These are phyloP conservation scores for Drosophila falleni DNA, from an alignment of 2,888 invertebrate species.

Conservation along the genomic window DNA sequence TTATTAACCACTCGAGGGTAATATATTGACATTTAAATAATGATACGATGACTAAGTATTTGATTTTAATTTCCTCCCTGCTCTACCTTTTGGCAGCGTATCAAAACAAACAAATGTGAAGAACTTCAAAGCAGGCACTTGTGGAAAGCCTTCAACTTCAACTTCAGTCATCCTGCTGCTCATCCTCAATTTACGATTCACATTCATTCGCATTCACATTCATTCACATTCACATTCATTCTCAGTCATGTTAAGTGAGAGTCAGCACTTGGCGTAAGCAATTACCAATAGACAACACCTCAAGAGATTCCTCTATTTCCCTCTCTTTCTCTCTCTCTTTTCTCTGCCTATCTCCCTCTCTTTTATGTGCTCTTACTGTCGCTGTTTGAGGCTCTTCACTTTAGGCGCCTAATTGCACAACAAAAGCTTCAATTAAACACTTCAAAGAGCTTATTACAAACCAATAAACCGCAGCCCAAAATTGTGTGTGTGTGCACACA, in stretches of 20 bases:
- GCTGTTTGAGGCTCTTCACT: constrained; percentile 60
- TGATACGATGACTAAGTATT: constrained; percentile 44
- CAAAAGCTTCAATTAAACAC: constrained; percentile 81
- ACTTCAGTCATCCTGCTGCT: background rate
- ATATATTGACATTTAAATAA: constrained; percentile 45
- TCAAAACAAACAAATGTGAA: constrained; percentile 40
- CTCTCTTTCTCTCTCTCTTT: background rate
- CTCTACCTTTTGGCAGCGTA: constrained; percentile 1
- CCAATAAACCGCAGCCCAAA: constrained; percentile 77
- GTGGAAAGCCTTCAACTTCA: constrained; percentile 32
- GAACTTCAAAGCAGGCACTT: constrained; percentile 58
- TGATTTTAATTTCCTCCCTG: background rate
- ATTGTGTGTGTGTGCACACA: constrained; percentile 53
- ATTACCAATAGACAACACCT: constrained; percentile 72
- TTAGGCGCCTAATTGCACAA: constrained; percentile 79
- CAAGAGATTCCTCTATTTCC: constrained; percentile 1
- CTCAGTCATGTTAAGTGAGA: constrained; percentile 21
- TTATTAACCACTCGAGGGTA: constrained; percentile 24
- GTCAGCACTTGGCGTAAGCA: constrained; percentile 58
- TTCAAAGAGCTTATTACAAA: constrained; percentile 80
- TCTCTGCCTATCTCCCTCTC: background rate
- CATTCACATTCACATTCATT: constrained; percentile 18
- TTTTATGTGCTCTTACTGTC: background rate
- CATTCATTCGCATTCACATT: constrained; percentile 15
- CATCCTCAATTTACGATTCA: constrained; percentile 2